phyloP scores from a whole-genome alignment of 1,140 invertebrate species.

The Calliopsis andreniformis region DNA sequence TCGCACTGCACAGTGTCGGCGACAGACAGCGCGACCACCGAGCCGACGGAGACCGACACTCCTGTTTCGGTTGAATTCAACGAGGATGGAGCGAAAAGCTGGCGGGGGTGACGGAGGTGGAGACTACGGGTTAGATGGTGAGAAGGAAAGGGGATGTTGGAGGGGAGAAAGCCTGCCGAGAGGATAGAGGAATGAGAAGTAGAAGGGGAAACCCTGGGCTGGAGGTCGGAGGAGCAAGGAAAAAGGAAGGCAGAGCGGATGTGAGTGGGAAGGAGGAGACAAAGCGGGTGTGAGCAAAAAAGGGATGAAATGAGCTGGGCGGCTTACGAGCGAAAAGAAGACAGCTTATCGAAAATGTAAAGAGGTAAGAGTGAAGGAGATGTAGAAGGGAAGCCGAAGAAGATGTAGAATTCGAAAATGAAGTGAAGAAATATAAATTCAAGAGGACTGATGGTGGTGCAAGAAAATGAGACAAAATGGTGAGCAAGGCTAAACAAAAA shows the following conservation, averaged over 20 bases:
- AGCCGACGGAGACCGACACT: slow-evolving; percentile 3
- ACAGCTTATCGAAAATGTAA: no score
- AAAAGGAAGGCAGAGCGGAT: background rate
- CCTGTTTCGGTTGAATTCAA: background rate
- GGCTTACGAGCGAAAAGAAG: no score
- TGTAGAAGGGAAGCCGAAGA: no score
- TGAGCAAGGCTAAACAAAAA: no score
- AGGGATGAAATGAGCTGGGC: background rate
- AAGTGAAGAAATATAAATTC: no score
- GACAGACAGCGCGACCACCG: slow-evolving; percentile 46
- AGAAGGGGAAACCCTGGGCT: no score
- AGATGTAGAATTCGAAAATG: no score
- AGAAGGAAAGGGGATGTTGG: background rate
- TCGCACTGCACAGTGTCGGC: slow-evolving; percentile 49
- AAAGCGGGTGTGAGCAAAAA: background rate
- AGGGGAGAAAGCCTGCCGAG: slow-evolving; percentile 5
- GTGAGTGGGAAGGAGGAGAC: no score
- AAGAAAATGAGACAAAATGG: no score
- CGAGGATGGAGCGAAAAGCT: background rate
- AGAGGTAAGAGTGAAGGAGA: no score
- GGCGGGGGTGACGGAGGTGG: background rate
- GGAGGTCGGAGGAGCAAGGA: background rate
- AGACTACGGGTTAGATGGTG: background rate
- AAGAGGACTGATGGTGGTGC: no score
- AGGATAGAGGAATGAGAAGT: background rate